Percentiles rank a stretch among this genome's conserved stretches.
Evolutionary conservation across 35 echinoderm and acorn worm genomes (phyloP).

Genomic region (Eucidaris tribuloides): DNA sequence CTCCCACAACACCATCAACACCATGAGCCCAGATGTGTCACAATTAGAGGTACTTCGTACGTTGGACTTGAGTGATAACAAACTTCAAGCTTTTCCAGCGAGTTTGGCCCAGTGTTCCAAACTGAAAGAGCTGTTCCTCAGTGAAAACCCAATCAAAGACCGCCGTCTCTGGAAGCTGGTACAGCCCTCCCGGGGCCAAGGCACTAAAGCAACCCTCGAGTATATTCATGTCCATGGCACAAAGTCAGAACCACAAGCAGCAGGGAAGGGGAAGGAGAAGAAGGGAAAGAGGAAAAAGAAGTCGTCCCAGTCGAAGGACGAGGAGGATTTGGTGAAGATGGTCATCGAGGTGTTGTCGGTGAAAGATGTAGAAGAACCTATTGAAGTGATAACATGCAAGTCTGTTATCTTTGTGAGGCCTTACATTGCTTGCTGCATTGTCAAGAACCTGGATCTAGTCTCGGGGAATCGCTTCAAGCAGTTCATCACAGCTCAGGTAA

Average conservation of each 20-base stretch:
- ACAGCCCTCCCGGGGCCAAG: constrained; percentile 43
- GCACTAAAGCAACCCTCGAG: constrained; percentile 77
- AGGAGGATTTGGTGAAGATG: constrained; percentile 25
- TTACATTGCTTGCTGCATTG: constrained; percentile 87
- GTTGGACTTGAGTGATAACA: constrained; percentile 71
- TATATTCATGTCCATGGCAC: constrained; percentile 53
- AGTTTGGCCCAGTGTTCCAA: constrained; percentile 64
- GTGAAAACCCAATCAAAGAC: constrained; percentile 81
- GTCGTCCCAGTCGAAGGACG: constrained; percentile 7
- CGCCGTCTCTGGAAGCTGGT: constrained; percentile 71
- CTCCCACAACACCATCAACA: constrained; percentile 53
- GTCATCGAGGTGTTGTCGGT: constrained; percentile 63
- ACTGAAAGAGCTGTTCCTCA: constrained; percentile 63
- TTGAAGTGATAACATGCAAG: constrained; percentile 61
- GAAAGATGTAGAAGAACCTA: constrained; percentile 33
- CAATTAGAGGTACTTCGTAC: constrained; percentile 57
- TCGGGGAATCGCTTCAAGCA: constrained; percentile 65
- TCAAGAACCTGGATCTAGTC: constrained; percentile 64
- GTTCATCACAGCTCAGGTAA: constrained; percentile 87
- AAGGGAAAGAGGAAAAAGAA: constrained; percentile 55
- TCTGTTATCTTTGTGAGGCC: constrained; percentile 59
- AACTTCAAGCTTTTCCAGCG: constrained; percentile 48
- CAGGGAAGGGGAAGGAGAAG: constrained; percentile 15
- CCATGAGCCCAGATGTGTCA: constrained; percentile 20
- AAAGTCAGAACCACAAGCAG: constrained; percentile 16